Evolutionary conservation across 53 echinoderm and acorn worm genomes (phyloP).

Genomic region (Zoroaster sp.): DNA sequence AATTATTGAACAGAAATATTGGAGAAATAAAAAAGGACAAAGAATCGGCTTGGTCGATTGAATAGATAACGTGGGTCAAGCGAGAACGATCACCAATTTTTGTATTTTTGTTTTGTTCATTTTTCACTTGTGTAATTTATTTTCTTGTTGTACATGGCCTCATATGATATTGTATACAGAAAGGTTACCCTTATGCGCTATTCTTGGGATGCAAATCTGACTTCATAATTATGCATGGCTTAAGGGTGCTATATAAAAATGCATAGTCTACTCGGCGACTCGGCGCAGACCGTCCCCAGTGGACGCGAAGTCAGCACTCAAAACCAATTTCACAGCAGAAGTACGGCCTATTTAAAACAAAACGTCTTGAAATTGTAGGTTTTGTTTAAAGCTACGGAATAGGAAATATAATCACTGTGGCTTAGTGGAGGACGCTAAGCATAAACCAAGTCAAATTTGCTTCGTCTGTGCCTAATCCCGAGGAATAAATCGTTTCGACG

Average conservation of each 20-base stretch:
- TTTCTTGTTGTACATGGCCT: no score
- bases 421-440: not conserved
- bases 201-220: not conserved
- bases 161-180: not conserved
- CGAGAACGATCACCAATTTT: no score
- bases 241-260: not conserved
- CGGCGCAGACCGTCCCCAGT: not conserved
- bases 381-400: not conserved
- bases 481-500: not conserved
- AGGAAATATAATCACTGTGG: not conserved
- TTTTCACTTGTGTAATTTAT: not conserved
- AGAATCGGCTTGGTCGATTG: no score
- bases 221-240: not conserved
- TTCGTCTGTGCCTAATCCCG: not conserved
- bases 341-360: not conserved
- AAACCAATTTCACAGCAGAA: not conserved
- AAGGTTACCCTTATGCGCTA: not conserved
- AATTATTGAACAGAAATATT: no score
- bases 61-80: no score
- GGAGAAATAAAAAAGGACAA: no score
- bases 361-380: not conserved
- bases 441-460: not conserved
- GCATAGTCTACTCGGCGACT: not conserved
- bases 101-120: not conserved
- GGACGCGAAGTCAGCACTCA: not conserved